Percentiles rank a stretch among this genome's conserved stretches.
Conservation (phyloP, 2,888 invertebrate genomes). For the Acleris literana region DNA sequence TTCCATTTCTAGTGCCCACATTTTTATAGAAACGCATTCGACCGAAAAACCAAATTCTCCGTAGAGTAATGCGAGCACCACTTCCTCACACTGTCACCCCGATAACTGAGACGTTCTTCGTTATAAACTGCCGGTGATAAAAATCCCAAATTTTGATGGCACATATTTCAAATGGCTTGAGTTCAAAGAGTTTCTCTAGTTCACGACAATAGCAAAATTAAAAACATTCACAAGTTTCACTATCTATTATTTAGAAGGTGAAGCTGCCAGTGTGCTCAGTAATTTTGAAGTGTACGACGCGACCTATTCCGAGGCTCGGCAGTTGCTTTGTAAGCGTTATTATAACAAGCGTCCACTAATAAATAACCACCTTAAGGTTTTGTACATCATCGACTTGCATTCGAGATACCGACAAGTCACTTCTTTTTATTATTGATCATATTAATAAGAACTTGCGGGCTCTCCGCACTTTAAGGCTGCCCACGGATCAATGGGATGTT, state of each 20-base stretch:
- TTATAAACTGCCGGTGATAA: slow-evolving; percentile 17
- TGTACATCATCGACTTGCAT: not conserved
- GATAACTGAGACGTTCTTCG: not conserved
- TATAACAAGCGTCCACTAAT: slow-evolving; percentile 5
- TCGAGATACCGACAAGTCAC: not conserved
- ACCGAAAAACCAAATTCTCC: not conserved
- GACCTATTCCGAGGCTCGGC: slow-evolving; percentile 7
- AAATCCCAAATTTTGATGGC: slow-evolving; percentile 21
- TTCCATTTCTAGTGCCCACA: too few relatives aligned
- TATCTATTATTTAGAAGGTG: not conserved
- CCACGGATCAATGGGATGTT: not conserved
- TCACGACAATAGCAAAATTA: slow-evolving; percentile 3
- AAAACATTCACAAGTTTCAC: not conserved
- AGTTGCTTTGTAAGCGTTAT: not conserved
- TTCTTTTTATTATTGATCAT: not conserved
- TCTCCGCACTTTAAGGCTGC: not conserved
- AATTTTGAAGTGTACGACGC: not conserved
- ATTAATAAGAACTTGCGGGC: not conserved
- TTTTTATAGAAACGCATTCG: too few relatives aligned
- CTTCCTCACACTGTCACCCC: not conserved
- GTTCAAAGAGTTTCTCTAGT: slow-evolving; percentile 13
- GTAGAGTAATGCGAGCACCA: not conserved
- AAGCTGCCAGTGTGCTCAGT: not conserved
- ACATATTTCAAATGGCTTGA: slow-evolving; percentile 22
- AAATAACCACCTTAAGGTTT: not conserved